Evolutionary conservation across 2,888 invertebrate species (phyloP).

Genomic region (Rhagonycha fulva): DNA sequence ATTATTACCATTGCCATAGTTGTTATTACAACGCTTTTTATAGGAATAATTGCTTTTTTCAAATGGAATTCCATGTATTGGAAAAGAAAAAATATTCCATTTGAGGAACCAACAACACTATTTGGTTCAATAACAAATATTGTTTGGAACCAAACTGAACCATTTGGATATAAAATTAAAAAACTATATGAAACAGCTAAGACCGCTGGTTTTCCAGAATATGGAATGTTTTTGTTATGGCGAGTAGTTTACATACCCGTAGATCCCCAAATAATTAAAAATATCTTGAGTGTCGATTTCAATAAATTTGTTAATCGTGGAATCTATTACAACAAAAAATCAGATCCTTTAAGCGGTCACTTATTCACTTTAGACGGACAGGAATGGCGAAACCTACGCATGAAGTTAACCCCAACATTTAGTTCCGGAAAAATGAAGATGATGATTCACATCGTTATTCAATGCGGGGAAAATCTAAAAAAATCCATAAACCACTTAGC

Average conservation of each 20-base stretch:
- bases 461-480: slow-evolving; percentile 42
- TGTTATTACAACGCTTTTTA: background rate
- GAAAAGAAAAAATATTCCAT: slow-evolving; percentile 39
- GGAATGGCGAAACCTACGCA: slow-evolving; percentile 53
- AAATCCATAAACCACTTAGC: slow-evolving; percentile 34
- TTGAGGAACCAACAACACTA: slow-evolving; percentile 39
- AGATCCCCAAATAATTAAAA: slow-evolving; percentile 45
- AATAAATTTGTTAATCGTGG: slow-evolving; percentile 46
- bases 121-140: slow-evolving; percentile 40
- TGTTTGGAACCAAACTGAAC: slow-evolving; percentile 21
- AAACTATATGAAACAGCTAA: slow-evolving; percentile 33
- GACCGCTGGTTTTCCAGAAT: slow-evolving; percentile 33
- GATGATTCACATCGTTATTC: slow-evolving; percentile 48
- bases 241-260: slow-evolving; percentile 44
- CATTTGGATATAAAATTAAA: slow-evolving; percentile 17
- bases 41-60: slow-evolving; percentile 10
- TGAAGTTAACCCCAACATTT: slow-evolving; percentile 53
- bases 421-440: slow-evolving; percentile 55
- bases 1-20: background rate
- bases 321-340: slow-evolving; percentile 42
- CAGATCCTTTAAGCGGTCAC: slow-evolving; percentile 44
- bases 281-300: slow-evolving; percentile 49
- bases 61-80: slow-evolving; percentile 40
- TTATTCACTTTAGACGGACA: slow-evolving; percentile 43
- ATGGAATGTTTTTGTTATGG: slow-evolving; percentile 37